These are phyloP conservation scores for Papilio aristodemus DNA, from an alignment of 1,140 invertebrate species.

Conservation along the genomic window DNA sequence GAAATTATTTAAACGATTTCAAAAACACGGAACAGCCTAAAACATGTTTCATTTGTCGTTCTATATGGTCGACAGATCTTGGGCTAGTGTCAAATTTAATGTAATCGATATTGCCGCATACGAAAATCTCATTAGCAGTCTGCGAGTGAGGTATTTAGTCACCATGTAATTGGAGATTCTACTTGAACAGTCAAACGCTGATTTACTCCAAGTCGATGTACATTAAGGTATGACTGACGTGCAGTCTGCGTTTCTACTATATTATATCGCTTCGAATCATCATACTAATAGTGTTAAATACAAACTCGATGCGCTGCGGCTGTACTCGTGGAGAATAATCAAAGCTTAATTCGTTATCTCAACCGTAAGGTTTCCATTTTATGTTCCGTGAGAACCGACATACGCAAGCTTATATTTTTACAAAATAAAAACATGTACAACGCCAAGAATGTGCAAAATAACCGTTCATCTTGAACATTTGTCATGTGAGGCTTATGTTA, in stretches of 20 bases:
- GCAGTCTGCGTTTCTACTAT: background rate
- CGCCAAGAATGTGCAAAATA: slow-evolving; percentile 68
- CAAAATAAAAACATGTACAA: slow-evolving; percentile 62
- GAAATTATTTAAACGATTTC: too few relatives aligned
- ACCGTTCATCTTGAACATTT: slow-evolving; percentile 77
- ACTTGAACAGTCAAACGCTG: slow-evolving; percentile 27
- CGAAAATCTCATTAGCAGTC: background rate
- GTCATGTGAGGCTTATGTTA: slow-evolving; percentile 75
- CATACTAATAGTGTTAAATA: too few relatives aligned
- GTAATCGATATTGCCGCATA: background rate
- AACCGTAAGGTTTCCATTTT: slow-evolving; percentile 52
- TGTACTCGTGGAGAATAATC: too few relatives aligned
- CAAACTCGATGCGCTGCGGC: too few relatives aligned
- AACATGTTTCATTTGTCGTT: too few relatives aligned
- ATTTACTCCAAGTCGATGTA: background rate
- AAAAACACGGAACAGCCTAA: too few relatives aligned
- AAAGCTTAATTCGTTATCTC: slow-evolving; percentile 41
- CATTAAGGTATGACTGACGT: background rate
- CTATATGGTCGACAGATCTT: too few relatives aligned
- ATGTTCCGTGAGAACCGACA: slow-evolving; percentile 49
- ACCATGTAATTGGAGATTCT: slow-evolving; percentile 3
- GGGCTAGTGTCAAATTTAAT: too few relatives aligned
- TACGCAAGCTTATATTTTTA: slow-evolving; percentile 54
- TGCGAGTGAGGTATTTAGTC: background rate
- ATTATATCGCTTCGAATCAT: background rate